Base-by-base conservation (phyloP, 2,797 vertebrate genomes). In the Crocodylus rhombifer region DNA sequence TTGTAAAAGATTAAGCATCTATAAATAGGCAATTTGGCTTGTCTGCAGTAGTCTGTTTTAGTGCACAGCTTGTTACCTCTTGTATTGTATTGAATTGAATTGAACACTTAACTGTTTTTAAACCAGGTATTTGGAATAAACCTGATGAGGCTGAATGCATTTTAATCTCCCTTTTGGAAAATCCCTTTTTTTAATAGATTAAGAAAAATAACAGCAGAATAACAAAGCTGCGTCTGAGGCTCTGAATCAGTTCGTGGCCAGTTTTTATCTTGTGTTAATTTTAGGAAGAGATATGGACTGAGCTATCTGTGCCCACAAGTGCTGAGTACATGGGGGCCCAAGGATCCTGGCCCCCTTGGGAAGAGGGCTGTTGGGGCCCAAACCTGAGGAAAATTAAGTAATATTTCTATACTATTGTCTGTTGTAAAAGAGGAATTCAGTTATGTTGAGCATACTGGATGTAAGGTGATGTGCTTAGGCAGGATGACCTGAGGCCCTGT, bases 181-280 rank as follows among this genome's bases (percentile, higher is more conserved):
- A 91, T 89, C 90, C 84, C 84, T 94, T 86, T 92, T 94, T 86
- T 91, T 86, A 91, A 91, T 88, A 89, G 95, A 93, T 96, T 88
- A 94, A 75, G 91, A 62, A 84, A 77, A 96, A 91, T 81, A 60
- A 82, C 95, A 88, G 0, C 79, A 92, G 91, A 87, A 77, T 58
- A 86, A 62, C 83, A 88, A 80, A 64, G 84, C 77, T 30, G 57
- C 28, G 2, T 90, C 83, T 61, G 84, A 77, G 4, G 0, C 2
- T 4, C 36, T 0, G 73, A 84, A 25, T 80, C 76, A 78, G 84
- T 12, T 64, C 9, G 82, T 77, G 89, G n/a, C 89, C 79, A 33
- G 77, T 0, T 26, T 12, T 26, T 12, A 14, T 89, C 89, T 88
- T 89, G 63, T 14, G 80, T 23, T 62, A 63, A 51, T 84, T 30